Base-by-base conservation (phyloP, 2,797 vertebrate genomes). In the Siniperca undulata region DNA sequence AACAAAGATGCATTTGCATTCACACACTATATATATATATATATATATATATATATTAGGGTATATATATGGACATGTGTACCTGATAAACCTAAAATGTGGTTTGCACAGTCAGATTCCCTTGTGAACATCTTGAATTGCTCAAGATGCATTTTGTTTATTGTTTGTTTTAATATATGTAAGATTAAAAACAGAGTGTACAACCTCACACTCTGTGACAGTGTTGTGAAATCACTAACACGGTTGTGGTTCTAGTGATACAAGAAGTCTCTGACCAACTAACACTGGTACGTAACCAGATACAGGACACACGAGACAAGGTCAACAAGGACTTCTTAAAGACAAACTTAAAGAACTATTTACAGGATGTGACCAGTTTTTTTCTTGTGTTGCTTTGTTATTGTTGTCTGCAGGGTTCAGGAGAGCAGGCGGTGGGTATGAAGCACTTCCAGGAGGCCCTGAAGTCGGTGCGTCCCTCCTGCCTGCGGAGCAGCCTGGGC, bases 401-500 rank as follows among this genome's bases (percentile, higher is more conserved):
- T 46, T 70, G n/a, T 1, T 78, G 83, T 91, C 58, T 88, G 77
- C 83, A 98, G 97, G 93, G 93, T 82, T 94, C 94, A 74, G 1
- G 74, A 27, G 68, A 90, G 71, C 88, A 89, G 0, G 1, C n/a
- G 0, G 90, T 99, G 77, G 87, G 60, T 11, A 95, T 95, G 93
- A 87, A 89, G 56, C 94, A 98, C 90, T 99, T 99, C 80, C 89
- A 94, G 52, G 93, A 96, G 78, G 97, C 98, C 42, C 92, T 98
- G 89, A 98, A 96, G 91, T 93, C 86, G 19, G 96, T 98, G 82
- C 94, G 91, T 0, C 98, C 99, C 0, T 98, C 97, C 1, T 97
- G 97, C 71, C 94, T 97, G 73, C 95, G 98, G 80, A 96, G 96
- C 91, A 95, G 95, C 27, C 38, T 97, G 80, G 99, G 98, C 50